Percentiles rank a stretch among this genome's conserved stretches.
These are phyloP conservation scores for Gambusia affinis DNA, from an alignment of 2,113 vertebrate species.

Conservation along the genomic window DNA sequence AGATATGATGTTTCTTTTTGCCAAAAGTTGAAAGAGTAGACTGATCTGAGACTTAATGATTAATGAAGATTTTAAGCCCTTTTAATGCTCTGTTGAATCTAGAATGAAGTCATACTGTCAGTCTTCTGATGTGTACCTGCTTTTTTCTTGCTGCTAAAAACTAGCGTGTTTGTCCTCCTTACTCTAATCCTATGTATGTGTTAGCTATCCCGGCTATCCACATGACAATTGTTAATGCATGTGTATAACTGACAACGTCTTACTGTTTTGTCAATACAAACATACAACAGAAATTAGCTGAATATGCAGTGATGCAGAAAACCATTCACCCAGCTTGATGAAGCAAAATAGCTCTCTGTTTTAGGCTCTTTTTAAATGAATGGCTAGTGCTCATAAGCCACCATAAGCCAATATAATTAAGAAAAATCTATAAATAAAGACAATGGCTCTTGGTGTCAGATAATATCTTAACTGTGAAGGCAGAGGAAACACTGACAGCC, in stretches of 20 bases:
- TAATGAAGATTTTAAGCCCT: conserved; percentile 47
- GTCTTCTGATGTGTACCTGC: not conserved
- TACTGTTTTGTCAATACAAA: not conserved
- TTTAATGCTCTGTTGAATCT: not conserved
- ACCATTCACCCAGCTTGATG: not conserved
- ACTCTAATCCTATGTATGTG: not conserved
- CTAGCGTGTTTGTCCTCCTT: not conserved
- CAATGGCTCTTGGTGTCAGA: conserved; percentile 1
- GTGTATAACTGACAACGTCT: not conserved
- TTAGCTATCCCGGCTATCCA: too few relatives aligned
- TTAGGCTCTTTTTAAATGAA: not conserved
- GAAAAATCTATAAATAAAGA: conserved; percentile 15
- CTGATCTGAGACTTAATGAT: conserved; percentile 59
- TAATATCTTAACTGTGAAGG: conserved; percentile 1
- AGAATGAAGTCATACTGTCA: not conserved
- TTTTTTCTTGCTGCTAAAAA: not conserved
- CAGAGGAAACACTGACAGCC: conserved; percentile 12
- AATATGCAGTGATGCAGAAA: not conserved
- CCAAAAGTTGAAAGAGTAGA: conserved; percentile 48
- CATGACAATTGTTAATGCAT: not conserved
- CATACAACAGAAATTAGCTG: not conserved
- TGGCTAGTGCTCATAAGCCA: not conserved
- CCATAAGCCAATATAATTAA: not conserved
- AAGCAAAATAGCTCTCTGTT: not conserved
- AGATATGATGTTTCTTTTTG: conserved; percentile 40